These are phyloP conservation scores for Penaeus monodon DNA, from an alignment of 2,888 invertebrate species.

Conservation along the genomic window DNA sequence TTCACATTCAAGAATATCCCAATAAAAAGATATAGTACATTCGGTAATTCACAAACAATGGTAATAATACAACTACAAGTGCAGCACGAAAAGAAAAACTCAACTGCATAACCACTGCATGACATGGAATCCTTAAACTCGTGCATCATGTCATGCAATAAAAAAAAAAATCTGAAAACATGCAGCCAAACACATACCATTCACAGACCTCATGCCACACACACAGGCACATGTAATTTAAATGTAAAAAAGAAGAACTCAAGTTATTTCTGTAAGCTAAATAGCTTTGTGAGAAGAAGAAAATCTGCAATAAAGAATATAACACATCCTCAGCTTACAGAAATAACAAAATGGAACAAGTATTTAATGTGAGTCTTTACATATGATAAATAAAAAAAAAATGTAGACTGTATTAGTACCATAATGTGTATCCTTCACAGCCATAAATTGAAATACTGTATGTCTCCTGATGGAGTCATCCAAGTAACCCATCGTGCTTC, in stretches of 20 bases:
- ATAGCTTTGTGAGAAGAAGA: too few relatives aligned
- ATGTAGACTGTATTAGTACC: slow-evolving; percentile 31
- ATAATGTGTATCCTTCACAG: slow-evolving; percentile 40
- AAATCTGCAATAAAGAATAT: too few relatives aligned
- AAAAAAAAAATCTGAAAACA: not conserved
- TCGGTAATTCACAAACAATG: too few relatives aligned
- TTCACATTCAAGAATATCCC: too few relatives aligned
- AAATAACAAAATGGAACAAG: too few relatives aligned
- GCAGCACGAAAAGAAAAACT: too few relatives aligned
- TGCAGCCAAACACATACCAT: not conserved
- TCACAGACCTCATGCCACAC: slow-evolving; percentile 16
- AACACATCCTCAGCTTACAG: too few relatives aligned
- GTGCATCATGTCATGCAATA: not conserved
- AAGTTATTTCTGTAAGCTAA: slow-evolving; percentile 3
- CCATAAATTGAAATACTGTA: slow-evolving; percentile 29
- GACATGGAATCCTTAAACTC: not conserved
- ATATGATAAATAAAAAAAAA: not conserved
- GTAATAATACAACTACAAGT: too few relatives aligned
- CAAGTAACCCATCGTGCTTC: slow-evolving; percentile 41
- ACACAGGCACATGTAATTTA: not conserved
- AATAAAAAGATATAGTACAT: too few relatives aligned
- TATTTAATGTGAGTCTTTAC: not conserved
- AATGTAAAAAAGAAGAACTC: not conserved
- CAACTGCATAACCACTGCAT: not conserved
- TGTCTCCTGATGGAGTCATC: slow-evolving; percentile 44